Base-by-base conservation (phyloP, 2,113 vertebrate species). In the Zosterops lateralis region DNA sequence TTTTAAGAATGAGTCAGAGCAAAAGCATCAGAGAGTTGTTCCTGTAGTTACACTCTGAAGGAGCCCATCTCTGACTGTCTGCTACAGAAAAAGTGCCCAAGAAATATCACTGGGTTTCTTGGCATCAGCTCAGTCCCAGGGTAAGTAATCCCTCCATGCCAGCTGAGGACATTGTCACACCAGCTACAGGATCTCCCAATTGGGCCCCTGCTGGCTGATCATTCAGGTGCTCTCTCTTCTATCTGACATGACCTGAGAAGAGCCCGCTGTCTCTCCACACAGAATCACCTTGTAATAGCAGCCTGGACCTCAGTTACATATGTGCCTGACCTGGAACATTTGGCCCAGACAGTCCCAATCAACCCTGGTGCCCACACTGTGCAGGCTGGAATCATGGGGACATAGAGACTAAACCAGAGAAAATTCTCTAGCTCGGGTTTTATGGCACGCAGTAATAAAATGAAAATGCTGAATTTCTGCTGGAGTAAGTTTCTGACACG, bases 1-100 rank as follows among this genome's bases (percentile, higher is more conserved):
- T 82, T 81, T 53, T 70, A 76, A 85, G 44, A 75, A 73, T 79
- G 82, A 93, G 81, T 87, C 74, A 94, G 81, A 87, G 38, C 8
- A 87, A 86, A 93, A 91, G 61, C 44, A 78, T 71, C 62, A 81
- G 65, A 42, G 24, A 71, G 29, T 66, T 77, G 64, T 60, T 91
- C 90, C 45, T 91, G 62, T 54, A 87, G 68, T n/a, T 4, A 1
- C 34, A 65, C 19, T 34, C 50, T 50, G 54, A 29, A 90, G 50
- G 16, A 91, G 45, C 50, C n/a, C 32, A 45, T 57, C 36, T 79
- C 54, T 84, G 57, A 28, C n/a, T 20, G 10, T 20, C 8, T 14
- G 14, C 42, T 72, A 48, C 31, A 82, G 31, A 60, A 78, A 67
- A 82, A 56, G 20, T 38, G 40, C 10, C 2, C 17, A 53, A 86